Evolutionary conservation across 2,113 vertebrate species (phyloP).

Genomic region (Butorides virescens): DNA sequence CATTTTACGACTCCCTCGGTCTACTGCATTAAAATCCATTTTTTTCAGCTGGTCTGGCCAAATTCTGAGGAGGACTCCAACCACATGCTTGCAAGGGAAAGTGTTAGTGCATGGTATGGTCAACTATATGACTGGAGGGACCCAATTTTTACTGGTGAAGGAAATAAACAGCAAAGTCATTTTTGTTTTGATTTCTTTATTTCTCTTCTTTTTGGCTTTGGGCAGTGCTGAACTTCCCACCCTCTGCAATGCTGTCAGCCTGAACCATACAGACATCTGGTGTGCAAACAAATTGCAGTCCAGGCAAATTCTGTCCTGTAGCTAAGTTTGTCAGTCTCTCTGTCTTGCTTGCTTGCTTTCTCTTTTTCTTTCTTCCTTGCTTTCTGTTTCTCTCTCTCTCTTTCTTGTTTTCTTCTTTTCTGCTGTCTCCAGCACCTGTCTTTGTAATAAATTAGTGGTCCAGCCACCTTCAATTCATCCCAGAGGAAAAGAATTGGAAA

Average conservation of each 20-base stretch:
- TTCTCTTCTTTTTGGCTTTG: neutral
- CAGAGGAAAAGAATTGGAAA: slow-evolving; percentile 35
- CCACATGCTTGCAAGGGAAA: neutral
- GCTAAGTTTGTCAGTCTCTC: neutral
- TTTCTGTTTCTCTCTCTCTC: neutral
- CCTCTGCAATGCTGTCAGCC: neutral
- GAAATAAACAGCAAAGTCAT: neutral
- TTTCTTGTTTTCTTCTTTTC: neutral
- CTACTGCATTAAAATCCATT: slow-evolving; percentile 1
- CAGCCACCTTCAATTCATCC: neutral
- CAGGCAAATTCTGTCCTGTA: neutral
- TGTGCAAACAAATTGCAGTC: neutral
- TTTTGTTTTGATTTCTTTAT: neutral
- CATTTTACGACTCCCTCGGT: neutral
- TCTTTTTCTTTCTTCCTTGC: neutral
- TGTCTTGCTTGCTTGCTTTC: neutral
- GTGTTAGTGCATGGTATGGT: neutral
- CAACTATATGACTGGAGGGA: neutral
- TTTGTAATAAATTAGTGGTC: slow-evolving; percentile 41
- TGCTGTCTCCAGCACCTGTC: slow-evolving; percentile 40
- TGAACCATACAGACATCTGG: neutral
- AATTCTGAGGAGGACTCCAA: neutral
- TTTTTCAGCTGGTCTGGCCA: slow-evolving; percentile 1
- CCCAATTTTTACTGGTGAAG: neutral
- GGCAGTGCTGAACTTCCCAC: neutral